phyloP scores from a whole-genome alignment of 1,140 invertebrate genomes.

The Phocides pigmalion region DNA sequence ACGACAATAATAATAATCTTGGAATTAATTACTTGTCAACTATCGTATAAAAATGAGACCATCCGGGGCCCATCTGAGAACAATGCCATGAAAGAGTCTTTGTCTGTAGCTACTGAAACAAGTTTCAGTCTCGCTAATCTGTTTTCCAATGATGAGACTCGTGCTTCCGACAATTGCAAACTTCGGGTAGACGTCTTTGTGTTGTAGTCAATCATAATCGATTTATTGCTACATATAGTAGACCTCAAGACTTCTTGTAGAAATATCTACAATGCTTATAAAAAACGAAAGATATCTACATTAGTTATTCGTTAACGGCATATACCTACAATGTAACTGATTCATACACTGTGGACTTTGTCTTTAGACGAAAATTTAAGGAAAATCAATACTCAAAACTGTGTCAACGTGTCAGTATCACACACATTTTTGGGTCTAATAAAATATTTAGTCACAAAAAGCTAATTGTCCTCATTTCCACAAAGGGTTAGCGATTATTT shows the following conservation, averaged over 20 bases:
- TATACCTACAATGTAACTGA: neutral
- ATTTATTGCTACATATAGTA: neutral
- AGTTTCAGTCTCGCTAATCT: neutral
- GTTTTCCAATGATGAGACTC: neutral
- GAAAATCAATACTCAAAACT: neutral
- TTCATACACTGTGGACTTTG: too few relatives aligned
- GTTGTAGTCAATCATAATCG: neutral
- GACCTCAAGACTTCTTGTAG: too few relatives aligned
- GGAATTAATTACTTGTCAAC: neutral
- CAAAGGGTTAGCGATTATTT: constrained; percentile 19
- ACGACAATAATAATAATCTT: neutral
- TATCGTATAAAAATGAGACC: neutral
- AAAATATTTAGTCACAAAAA: constrained; percentile 11
- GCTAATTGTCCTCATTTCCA: constrained; percentile 16
- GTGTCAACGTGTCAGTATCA: constrained; percentile 4
- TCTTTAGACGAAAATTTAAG: neutral
- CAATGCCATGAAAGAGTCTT: neutral
- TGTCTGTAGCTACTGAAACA: neutral
- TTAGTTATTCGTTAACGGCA: neutral
- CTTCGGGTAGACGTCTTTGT: neutral
- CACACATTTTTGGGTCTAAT: neutral
- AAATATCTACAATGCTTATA: too few relatives aligned
- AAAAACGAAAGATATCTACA: neutral
- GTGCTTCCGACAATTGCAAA: neutral
- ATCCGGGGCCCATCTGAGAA: neutral